These are phyloP conservation scores for Apamea monoglypha DNA, from an alignment of 2,888 invertebrate species.

Conservation along the genomic window DNA sequence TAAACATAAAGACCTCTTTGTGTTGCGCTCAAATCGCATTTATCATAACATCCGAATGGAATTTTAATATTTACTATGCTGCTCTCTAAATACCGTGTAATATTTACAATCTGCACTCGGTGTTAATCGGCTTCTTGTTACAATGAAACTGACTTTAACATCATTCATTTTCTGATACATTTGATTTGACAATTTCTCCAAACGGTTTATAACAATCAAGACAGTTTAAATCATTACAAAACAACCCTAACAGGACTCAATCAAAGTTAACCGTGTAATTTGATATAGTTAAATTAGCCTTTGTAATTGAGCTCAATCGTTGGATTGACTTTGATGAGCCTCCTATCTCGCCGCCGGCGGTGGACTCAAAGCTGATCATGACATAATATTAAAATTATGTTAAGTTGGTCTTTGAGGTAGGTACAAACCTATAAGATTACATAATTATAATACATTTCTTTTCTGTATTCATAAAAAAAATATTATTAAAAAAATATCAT, in stretches of 20 bases:
- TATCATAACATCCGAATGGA: constrained; percentile 66
- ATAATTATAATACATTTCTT: neutral
- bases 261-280: constrained; percentile 33
- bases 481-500: no score
- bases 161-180: neutral
- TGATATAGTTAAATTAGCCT: constrained; percentile 45
- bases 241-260: constrained; percentile 14
- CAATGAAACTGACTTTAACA: constrained; percentile 15
- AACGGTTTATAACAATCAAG: neutral
- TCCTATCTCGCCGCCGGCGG: constrained; percentile 30
- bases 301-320: constrained; percentile 50
- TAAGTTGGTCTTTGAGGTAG: constrained; percentile 3
- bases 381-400: constrained; percentile 34
- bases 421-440: neutral
- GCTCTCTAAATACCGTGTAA: constrained; percentile 39
- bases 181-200: neutral
- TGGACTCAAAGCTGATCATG: constrained; percentile 41
- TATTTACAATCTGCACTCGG: constrained; percentile 43
- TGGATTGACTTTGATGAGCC: constrained; percentile 50
- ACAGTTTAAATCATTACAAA: neutral
- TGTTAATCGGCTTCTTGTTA: constrained; percentile 14
- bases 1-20: constrained; percentile 74
- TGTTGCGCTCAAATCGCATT: constrained; percentile 69
- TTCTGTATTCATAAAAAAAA: neutral
- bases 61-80: constrained; percentile 48